Evolutionary conservation across 2,888 invertebrate species (phyloP).

Genomic region (Protonemura montana): DNA sequence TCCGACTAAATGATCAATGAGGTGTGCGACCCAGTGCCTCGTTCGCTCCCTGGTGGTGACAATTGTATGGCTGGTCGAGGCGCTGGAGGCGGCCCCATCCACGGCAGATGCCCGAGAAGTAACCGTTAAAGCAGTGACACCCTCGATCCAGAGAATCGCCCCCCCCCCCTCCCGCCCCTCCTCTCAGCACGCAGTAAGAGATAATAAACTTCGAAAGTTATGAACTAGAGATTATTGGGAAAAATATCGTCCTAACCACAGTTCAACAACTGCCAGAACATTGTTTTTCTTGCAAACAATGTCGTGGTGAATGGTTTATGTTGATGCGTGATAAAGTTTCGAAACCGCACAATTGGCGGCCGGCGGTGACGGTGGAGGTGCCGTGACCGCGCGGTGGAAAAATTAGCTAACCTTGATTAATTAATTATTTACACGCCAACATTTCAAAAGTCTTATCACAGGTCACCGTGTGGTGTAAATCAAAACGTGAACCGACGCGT

Average conservation of each 20-base stretch:
- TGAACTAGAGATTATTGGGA: neutral
- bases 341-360: neutral
- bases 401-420: neutral
- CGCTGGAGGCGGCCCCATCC: neutral
- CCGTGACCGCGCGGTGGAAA: neutral
- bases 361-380: neutral
- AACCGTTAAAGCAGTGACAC: neutral
- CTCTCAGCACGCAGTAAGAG: neutral
- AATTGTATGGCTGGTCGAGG: neutral
- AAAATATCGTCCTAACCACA: neutral
- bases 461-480: neutral
- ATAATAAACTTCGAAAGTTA: neutral
- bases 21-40: neutral
- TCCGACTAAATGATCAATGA: constrained; percentile 14
- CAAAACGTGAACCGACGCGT: neutral
- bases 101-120: neutral
- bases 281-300: neutral
- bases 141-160: neutral
- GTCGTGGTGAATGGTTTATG: neutral
- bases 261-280: neutral
- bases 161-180: neutral
- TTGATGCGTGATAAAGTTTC: neutral
- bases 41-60: neutral
- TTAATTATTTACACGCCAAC: neutral
- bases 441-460: neutral